Evolutionary conservation across 2,113 vertebrate species (phyloP), one percentile per base, ranked within the genome.

Genomic region (Cavia aperea): DNA sequence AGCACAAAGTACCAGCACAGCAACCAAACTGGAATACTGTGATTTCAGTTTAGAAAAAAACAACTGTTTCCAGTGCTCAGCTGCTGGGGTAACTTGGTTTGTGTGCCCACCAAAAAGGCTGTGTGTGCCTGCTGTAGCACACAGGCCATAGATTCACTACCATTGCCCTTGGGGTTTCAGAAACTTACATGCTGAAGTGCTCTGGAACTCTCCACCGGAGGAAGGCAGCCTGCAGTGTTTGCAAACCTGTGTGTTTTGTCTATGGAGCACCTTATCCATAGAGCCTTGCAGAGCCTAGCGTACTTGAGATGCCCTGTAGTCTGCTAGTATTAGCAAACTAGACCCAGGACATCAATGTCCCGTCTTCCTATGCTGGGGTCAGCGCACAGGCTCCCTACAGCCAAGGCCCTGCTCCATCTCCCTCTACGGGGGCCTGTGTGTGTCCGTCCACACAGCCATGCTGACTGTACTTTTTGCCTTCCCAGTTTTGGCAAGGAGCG

Each of bases 401-500:
- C 33, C 1, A n/a, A 58, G 49, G 58, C 49, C 39, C 54, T 31
- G 33, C 70, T 21, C 16, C 0, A 8, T 19, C 78, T 49, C 60
- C 82, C 23, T 21, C 18, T 4, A 8, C 1, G 1, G 4, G 8
- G 4, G 81, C 12, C 43, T n/a, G 29, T 4, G 0, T 36, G 60
- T 54, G 10, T 54, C 39, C 39, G 51, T 49, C 10, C 24, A 0
- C 3, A 6, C 18, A 11, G 36, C 92, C 16, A 0, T 14, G 77
- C 89, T 95, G 87, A 97, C 36, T 89, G 4, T 2, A 12, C 73
- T 60, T 93, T 94, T 94, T 96, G 26, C 87, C 73, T 97, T 90
- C 97, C 65, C 96, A 99, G 99, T 99, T 99, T 97, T 99, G 99
- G 99, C 99, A 99, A 78, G 98, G 98, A 96, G 93, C 98, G 82